Base-by-base conservation (phyloP, 2,797 vertebrate genomes). In the Phoeniculus purpureus region DNA sequence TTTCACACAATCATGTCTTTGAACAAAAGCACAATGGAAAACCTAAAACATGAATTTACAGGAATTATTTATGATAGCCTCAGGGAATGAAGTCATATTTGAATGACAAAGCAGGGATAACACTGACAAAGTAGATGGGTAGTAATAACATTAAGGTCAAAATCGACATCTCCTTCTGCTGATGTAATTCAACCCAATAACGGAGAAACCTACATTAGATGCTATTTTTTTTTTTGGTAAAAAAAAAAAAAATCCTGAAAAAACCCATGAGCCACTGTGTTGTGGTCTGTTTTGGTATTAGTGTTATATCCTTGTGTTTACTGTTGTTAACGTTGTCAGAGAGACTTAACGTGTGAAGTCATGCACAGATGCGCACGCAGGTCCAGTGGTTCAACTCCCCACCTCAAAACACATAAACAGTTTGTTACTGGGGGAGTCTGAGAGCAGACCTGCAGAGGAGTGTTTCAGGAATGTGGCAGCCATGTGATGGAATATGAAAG, bases 391-490 rank as follows among this genome's bases (percentile, higher is more conserved):
- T 47, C 31, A 87, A 26, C 29, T 70, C 17, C 62, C 26, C 8
- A 37, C 16, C 20, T 29, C 5, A 20, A 50, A 88, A 56, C 16
- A 34, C 3, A 4, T 11, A 43, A 43, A 43, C 43, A 43, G 13
- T 4, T n/a, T 59, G 37, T 12, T 22, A 6, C 12, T 4, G 5
- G 7, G 37, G 5, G 37, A 50, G 11, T 20, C 21, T 55, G 43
- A 80, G 66, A 62, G 59, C 29, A 70, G 43, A 5, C 6, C 59
- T 78, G 59, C 19, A 31, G 40, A 77, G 2, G 9, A 19, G 4
- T 0, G 0, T 15, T 14, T 15, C 12, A 45, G 29, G 22, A 27
- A 6, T 0, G 0, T 7, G 32, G 29, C 14, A 80, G 32, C 18
- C 27, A 31, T 18, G 12, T 10, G 64, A 73, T 27, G 91, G 3